Conservation (phyloP, 1,140 invertebrate species). For the Nasonia vitripennis region DNA sequence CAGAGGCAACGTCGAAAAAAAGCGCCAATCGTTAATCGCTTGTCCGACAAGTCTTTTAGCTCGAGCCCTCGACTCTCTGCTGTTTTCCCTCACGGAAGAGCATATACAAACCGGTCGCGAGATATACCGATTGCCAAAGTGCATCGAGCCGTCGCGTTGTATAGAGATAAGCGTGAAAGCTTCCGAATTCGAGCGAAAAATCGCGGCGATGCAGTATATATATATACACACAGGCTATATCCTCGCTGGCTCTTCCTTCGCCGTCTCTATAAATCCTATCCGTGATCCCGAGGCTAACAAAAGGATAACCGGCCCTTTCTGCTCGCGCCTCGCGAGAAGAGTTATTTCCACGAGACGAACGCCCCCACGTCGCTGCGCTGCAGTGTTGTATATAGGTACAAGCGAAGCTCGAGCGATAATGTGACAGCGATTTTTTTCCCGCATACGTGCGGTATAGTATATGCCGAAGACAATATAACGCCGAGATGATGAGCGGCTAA, state of each 20-base stretch:
- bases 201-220: background rate
- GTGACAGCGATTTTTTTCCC: background rate
- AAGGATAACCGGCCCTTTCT: background rate
- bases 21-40: constrained; percentile 71
- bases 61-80: constrained; percentile 62
- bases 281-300: background rate
- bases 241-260: background rate
- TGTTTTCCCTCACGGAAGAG: constrained; percentile 64
- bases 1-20: constrained; percentile 39
- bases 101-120: constrained; percentile 60
- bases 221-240: background rate
- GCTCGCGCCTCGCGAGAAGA: constrained; percentile 51
- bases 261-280: constrained; percentile 33
- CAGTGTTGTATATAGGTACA: constrained; percentile 6
- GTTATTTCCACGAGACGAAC: constrained; percentile 64
- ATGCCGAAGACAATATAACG: background rate
- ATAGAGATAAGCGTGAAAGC: constrained; percentile 17
- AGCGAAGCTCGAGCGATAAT: constrained; percentile 8
- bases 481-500: constrained; percentile 6
- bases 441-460: background rate
- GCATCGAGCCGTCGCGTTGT: background rate
- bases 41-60: constrained; percentile 75
- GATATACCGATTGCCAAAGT: background rate
- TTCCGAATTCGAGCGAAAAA: constrained; percentile 18
- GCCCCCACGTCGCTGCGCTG: background rate